Conservation (phyloP, 2,113 vertebrate species). For the Paracanthobrama guichenoti region DNA sequence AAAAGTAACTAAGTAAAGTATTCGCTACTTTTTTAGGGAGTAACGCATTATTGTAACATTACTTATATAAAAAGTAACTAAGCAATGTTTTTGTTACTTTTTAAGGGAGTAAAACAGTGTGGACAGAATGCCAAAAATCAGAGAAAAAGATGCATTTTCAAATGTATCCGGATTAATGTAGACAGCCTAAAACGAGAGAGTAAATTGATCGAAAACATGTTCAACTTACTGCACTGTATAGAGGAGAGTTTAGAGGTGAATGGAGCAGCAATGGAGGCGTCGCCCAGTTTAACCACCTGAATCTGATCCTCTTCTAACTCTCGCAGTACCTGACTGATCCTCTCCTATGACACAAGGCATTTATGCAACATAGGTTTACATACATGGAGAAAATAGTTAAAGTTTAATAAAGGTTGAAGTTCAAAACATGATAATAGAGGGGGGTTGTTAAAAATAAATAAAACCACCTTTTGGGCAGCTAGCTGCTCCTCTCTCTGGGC, state of each 20-base stretch:
- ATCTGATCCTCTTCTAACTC: conserved; percentile 93
- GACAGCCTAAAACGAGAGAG: background rate
- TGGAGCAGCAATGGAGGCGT: conserved; percentile 95
- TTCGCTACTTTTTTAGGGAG: no score
- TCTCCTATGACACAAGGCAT: conserved; percentile 76
- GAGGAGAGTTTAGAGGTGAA: conserved; percentile 98
- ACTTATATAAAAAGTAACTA: no score
- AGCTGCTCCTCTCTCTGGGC: conserved; percentile 87
- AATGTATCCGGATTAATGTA: no score
- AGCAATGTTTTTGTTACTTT: no score
- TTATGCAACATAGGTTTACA: background rate
- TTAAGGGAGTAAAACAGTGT: no score
- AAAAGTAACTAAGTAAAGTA: no score
- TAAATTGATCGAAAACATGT: no score
- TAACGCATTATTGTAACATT: no score
- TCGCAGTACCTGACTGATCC: conserved; percentile 90
- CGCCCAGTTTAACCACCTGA: conserved; percentile 92
- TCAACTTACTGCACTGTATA: conserved; percentile 92
- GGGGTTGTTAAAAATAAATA: no score
- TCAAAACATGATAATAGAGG: background rate
- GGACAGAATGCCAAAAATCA: no score
- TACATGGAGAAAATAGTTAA: background rate
- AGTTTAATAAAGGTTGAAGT: background rate
- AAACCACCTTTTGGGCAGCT: conserved; percentile 82
- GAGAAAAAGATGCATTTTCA: no score